Base-by-base conservation (phyloP, 2,797 vertebrate species). In the Buphagus erythrorhynchus region DNA sequence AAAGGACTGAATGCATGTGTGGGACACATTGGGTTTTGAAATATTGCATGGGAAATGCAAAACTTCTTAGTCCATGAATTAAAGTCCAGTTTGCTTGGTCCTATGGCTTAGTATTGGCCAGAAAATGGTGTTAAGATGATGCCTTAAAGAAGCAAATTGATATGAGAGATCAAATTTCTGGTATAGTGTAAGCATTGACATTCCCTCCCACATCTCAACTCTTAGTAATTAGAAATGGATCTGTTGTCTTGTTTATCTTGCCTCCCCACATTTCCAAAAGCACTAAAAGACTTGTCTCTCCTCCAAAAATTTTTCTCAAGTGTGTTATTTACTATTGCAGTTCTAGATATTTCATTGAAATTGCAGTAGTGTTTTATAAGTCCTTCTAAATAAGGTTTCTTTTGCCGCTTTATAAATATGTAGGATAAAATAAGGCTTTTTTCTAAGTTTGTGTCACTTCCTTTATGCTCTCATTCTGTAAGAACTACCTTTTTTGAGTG, bases 71-170 rank as follows among this genome's bases (percentile, higher is more conserved):
- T 54, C 65, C 0, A 0, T 42, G 33, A 22, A 18, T 29, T 85
- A 35, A 80, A 88, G 43, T 73, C 48, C 13, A 18, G 38, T 72
- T 68, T 78, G 10, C 61, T 81, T 91, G 33, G 24, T 61, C 11
- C 25, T 75, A 3, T 1, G 1, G 33, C 51, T 55, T 59, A 18
- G 46, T 58, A 9, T 28, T 88, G 74, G 65, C 46, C n/a, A 76
- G 43, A 40, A 38, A 59, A 52, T 21, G 12, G 28, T 45, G 82
- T 59, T 72, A 88, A 91, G 43, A 25, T 81, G 63, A 84, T 91
- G 58, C 59, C 36, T 94, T 66, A 62, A 92, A 90, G 40, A 43
- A 92, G 63, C 16, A 76, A 90, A 90, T 66, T 26, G 76, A 75
- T 81, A 71, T 0, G 52, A 90, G 67, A 58, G 48, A 91, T 13